A percentile compares a stretch with the other conserved stretches of the same genome.
phyloP scores from a whole-genome alignment of 2,797 vertebrate species.

The Pygocentrus nattereri region DNA sequence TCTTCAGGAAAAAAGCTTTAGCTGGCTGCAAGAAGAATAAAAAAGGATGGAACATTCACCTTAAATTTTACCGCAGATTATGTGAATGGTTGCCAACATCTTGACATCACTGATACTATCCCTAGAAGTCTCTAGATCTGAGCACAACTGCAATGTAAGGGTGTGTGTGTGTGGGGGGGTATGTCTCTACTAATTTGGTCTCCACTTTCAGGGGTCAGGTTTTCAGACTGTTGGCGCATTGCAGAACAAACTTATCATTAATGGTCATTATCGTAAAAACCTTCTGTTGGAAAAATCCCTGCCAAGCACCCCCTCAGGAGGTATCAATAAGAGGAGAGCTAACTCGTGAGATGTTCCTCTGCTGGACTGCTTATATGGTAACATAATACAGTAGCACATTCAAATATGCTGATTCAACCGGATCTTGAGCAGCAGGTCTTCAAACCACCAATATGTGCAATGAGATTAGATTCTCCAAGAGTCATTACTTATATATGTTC shows the following conservation, averaged over 20 bases:
- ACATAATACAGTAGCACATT: constrained; percentile 3
- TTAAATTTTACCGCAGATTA: constrained; percentile 66
- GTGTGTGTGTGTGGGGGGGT: constrained; percentile 52
- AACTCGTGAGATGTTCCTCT: background rate
- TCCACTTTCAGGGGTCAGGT: constrained; percentile 49
- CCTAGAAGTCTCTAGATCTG: constrained; percentile 53
- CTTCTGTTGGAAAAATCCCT: constrained; percentile 22
- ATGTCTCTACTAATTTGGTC: constrained; percentile 53
- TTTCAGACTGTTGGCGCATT: constrained; percentile 24
- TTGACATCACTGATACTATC: constrained; percentile 65
- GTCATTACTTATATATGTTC: background rate
- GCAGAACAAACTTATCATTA: constrained; percentile 27
- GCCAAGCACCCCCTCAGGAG: background rate
- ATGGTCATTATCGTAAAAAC: constrained; percentile 20
- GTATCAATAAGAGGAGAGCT: background rate
- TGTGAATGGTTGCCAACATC: constrained; percentile 62
- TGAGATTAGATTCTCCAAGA: background rate
- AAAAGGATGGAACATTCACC: constrained; percentile 71
- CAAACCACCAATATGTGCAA: constrained; percentile 19
- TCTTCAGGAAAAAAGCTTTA: constrained; percentile 51
- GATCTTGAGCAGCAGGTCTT: constrained; percentile 3
- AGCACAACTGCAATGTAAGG: constrained; percentile 49
- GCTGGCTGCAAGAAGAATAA: constrained; percentile 54
- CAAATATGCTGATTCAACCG: background rate
- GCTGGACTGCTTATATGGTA: constrained; percentile 1